Conservation (phyloP, 2,113 vertebrate genomes). For the Apus apus region DNA sequence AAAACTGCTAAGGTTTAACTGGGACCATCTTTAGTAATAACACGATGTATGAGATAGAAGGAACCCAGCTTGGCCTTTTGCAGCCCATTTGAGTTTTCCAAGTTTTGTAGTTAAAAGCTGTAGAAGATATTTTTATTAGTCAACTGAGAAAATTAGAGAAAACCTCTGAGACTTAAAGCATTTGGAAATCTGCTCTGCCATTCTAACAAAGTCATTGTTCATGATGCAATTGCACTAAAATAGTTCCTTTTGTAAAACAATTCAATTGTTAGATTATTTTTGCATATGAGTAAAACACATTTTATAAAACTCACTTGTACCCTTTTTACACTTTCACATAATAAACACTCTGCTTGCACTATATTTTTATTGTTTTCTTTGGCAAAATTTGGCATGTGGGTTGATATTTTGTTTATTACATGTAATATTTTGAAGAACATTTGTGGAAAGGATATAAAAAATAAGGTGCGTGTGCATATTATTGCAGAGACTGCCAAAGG, state of each 20-base stretch:
- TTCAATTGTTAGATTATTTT: constrained; percentile 33
- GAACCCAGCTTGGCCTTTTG: neutral
- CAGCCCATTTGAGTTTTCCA: constrained; percentile 1
- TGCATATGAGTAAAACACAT: neutral
- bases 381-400: neutral
- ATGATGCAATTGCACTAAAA: constrained; percentile 10
- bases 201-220: constrained; percentile 41
- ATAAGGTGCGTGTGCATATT: neutral
- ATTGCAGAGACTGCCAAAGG: neutral
- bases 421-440: constrained; percentile 1
- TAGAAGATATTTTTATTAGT: constrained; percentile 29
- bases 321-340: neutral
- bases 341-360: constrained; percentile 13
- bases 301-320: constrained; percentile 2
- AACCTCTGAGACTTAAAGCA: neutral
- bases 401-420: constrained; percentile 22
- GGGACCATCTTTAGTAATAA: constrained; percentile 11
- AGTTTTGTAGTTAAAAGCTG: neutral
- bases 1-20: neutral
- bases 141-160: constrained; percentile 23
- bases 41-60: neutral
- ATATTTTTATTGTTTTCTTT: neutral
- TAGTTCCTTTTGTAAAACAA: constrained; percentile 15
- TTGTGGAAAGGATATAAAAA: neutral
- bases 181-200: constrained; percentile 22